These are phyloP conservation scores for Dasyurus viverrinus DNA, from an alignment of 2,113 vertebrate species.

Conservation along the genomic window DNA sequence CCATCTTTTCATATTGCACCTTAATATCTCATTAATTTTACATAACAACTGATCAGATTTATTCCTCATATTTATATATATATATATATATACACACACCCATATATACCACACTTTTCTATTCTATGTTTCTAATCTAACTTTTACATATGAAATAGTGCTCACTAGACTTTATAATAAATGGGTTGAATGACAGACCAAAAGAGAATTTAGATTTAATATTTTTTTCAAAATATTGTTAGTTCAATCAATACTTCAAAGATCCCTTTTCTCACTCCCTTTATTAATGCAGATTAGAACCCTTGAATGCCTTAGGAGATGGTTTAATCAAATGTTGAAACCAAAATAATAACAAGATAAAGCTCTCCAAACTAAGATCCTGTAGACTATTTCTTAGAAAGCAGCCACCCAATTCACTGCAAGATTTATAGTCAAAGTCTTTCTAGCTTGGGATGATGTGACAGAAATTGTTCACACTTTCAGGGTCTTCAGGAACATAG, in stretches of 20 bases:
- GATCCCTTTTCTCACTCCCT: background rate
- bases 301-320: background rate
- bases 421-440: background rate
- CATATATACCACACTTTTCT: background rate
- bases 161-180: background rate
- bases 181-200: background rate
- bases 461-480: background rate
- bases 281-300: background rate
- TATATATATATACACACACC: too few relatives aligned
- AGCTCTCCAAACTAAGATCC: background rate
- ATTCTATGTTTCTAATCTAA: background rate
- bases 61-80: too few relatives aligned
- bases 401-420: background rate
- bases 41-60: too few relatives aligned
- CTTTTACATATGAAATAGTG: background rate
- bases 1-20: too few relatives aligned
- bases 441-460: background rate
- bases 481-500: background rate
- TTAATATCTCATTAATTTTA: too few relatives aligned
- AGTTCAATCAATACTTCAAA: background rate
- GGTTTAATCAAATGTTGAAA: background rate
- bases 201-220: background rate
- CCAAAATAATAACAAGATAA: background rate
- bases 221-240: background rate
- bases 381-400: background rate